Evolutionary conservation across 2,113 vertebrate species (phyloP).

Genomic region (Mormyrus iriodes): DNA sequence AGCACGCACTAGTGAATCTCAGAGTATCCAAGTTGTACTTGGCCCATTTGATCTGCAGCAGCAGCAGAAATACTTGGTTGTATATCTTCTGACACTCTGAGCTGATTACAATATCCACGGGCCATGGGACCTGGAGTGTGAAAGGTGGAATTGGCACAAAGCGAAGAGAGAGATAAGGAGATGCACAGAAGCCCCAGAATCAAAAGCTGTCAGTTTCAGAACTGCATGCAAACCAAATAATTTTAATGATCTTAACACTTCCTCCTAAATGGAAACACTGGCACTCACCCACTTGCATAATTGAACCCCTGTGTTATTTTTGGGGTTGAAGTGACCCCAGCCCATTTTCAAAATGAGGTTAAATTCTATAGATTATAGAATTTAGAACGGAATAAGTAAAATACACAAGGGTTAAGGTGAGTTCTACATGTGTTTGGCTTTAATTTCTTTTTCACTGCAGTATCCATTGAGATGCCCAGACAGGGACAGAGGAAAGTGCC

Average conservation of each 20-base stretch:
- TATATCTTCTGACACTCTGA: conserved; percentile 97
- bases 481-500: neutral
- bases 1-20: conserved; percentile 79
- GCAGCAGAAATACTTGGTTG: conserved; percentile 93
- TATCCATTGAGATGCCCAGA: neutral
- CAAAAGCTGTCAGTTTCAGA: neutral
- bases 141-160: neutral
- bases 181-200: neutral
- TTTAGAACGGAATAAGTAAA: no score
- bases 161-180: neutral
- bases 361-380: no score
- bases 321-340: no score
- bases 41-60: conserved; percentile 97
- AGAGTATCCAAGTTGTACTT: conserved; percentile 94
- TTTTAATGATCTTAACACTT: neutral
- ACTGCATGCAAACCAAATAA: neutral
- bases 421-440: neutral
- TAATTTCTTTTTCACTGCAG: neutral
- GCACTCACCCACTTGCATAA: neutral
- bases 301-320: no score
- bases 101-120: conserved; percentile 97
- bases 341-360: no score
- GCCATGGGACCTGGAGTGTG: conserved; percentile 86
- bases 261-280: neutral
- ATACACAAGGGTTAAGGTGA: no score